These are phyloP conservation scores for Orius insidiosus DNA, from an alignment of 1,140 invertebrate species.

Conservation along the genomic window DNA sequence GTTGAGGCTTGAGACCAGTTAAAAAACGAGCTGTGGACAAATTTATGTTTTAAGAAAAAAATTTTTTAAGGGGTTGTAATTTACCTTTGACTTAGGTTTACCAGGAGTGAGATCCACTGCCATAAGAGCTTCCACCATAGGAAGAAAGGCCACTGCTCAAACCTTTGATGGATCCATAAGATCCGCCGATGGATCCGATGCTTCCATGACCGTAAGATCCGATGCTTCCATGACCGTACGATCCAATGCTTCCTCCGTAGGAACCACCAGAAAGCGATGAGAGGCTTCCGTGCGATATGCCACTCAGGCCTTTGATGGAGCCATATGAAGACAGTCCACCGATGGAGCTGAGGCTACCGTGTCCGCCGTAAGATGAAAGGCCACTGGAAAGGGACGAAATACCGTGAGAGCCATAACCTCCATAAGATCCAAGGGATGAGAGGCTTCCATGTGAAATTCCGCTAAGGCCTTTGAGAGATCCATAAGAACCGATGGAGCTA, in stretches of 20 bases:
- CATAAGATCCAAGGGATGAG: background rate
- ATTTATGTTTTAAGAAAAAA: too few relatives aligned
- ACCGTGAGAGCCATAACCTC: background rate
- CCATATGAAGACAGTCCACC: background rate
- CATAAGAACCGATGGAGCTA: constrained; percentile 2
- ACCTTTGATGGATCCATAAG: background rate
- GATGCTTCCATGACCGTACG: background rate
- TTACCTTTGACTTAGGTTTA: too few relatives aligned
- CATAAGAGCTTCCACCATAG: too few relatives aligned
- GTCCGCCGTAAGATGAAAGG: background rate
- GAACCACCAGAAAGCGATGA: background rate
- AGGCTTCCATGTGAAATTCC: background rate
- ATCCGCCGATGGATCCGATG: background rate
- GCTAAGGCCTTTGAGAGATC: background rate
- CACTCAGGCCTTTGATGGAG: background rate
- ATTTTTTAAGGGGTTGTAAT: too few relatives aligned
- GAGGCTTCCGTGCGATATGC: background rate
- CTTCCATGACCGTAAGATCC: background rate
- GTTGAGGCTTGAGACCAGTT: too few relatives aligned
- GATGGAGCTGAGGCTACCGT: background rate
- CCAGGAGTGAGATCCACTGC: too few relatives aligned
- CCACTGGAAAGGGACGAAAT: background rate
- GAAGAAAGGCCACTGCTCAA: background rate
- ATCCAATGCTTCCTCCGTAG: background rate
- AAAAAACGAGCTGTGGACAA: too few relatives aligned